Base-by-base conservation (phyloP, 2,797 vertebrate species). In the Diceros bicornis region DNA sequence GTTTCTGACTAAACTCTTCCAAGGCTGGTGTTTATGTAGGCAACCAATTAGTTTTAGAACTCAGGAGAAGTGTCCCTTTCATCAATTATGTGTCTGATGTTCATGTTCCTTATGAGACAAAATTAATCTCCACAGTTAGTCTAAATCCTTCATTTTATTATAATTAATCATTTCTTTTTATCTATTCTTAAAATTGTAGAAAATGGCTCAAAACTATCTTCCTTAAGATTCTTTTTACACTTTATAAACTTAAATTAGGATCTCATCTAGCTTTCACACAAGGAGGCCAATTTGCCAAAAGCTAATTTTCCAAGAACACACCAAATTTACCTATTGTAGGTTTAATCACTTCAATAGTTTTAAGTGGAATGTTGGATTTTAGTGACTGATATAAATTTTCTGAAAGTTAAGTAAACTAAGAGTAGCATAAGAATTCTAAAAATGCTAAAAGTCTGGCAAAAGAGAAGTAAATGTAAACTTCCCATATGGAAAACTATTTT, bases 11-110 rank as follows among this genome's bases (percentile, higher is more conserved):
- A 34, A 89, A 79, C 8, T 62, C 52, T 85, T 96, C n/a, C 57
- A 74, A 94, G 85, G 55, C 88, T 57, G 21, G n/a, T 81, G 23
- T 94, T 83, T 94, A 79, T 20, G 37, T 47, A n/a, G 55, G 78
- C 52, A 94, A 79, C 9, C 79, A 64, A 93, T 96, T 86, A 44
- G 64, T 86, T 92, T 96, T 66, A 92, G 89, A 94, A 88, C 79
- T 64, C 87, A 92, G 68, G 85, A 88, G 77, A 95, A 84, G 85
- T 52, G 74, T 64, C 11, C 14, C 18, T 95, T 97, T 86, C 64
- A 72, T 96, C 87, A 96, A 23, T 92, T 66, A 86, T 72, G 72
- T 94, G 87, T 32, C 55, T 72, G 44, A 77, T 64, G 92, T 37
- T 90, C 14, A 8, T 27, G 69, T 59, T 94, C 29, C n/a, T 94